Base-by-base conservation (phyloP, 2,797 vertebrate species). In the Gila robusta region DNA sequence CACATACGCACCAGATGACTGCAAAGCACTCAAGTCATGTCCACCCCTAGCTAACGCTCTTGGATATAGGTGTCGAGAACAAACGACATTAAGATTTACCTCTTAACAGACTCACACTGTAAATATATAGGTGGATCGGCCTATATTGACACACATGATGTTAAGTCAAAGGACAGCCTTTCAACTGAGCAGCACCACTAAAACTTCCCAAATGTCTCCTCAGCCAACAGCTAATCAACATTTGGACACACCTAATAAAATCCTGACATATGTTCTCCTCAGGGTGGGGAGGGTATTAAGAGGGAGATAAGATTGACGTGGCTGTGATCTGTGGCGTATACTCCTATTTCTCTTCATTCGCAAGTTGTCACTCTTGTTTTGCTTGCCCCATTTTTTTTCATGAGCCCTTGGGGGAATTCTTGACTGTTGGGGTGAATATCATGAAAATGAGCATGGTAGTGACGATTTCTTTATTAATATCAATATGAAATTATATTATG, bases 191-290 rank as follows among this genome's bases (percentile, higher is more conserved):
- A 77, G 91, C 87, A 83, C 80, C 88, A 37, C 47, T 88, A 69
- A 82, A 87, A 89, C 82, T 77, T 44, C 62, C 23, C 23, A 66
- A 59, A 41, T 90, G 79, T 87, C 90, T 82, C 79, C 86, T 94
- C 93, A 91, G 90, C 89, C 81, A 81, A 91, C 94, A 94, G 92
- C 89, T 92, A 90, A 90, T 94, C 92, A 89, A 90, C 78, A 82
- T 77, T 80, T 81, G 85, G 85, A 88, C n/a, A 81, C 93, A 93
- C 92, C 87, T 90, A 92, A 93, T 95, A 94, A 94, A 95, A 92
- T 88, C 85, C 85, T 88, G 91, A 90, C 88, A 81, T 79, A 7
- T 83, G 72, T 91, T 88, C 90, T 91, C 77, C 86, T 79, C 16
- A 12, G n/a, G 21, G 26, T 59, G 71, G 32, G 76, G 39, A 87